Conservation (phyloP, 2,797 vertebrate genomes). For the Brachyalestes nurse region DNA sequence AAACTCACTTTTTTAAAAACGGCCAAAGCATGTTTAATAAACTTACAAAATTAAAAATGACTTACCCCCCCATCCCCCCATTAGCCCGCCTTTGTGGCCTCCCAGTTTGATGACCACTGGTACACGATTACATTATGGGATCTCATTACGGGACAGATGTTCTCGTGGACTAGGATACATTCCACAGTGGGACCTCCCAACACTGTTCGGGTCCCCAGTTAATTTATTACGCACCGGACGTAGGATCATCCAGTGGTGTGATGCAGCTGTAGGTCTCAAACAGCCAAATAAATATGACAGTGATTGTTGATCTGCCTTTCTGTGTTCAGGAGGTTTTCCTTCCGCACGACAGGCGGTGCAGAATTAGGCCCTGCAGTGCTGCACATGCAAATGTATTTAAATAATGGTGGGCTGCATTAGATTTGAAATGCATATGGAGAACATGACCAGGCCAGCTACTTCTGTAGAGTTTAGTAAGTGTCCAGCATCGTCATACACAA, state of each 20-base stretch:
- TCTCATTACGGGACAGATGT: too few species aligned
- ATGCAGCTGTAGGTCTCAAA: neutral
- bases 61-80: too few species aligned
- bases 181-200: neutral
- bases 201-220: neutral
- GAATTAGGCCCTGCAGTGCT: neutral
- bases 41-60: too few species aligned
- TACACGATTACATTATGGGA: too few species aligned
- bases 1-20: too few species aligned
- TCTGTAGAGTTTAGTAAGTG: neutral
- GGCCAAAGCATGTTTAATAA: too few species aligned
- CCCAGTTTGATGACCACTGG: too few species aligned
- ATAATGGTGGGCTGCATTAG: neutral
- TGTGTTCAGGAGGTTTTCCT: neutral
- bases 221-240: neutral
- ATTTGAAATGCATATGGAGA: neutral
- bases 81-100: too few species aligned
- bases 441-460: neutral
- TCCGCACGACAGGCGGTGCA: neutral
- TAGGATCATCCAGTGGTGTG: neutral
- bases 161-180: too few species aligned
- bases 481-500: neutral
- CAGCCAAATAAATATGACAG: neutral
- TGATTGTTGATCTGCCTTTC: neutral
- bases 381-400: conserved; percentile 26